Evolutionary conservation across 2,888 invertebrate species (phyloP).

Genomic region (Selenia dentaria): DNA sequence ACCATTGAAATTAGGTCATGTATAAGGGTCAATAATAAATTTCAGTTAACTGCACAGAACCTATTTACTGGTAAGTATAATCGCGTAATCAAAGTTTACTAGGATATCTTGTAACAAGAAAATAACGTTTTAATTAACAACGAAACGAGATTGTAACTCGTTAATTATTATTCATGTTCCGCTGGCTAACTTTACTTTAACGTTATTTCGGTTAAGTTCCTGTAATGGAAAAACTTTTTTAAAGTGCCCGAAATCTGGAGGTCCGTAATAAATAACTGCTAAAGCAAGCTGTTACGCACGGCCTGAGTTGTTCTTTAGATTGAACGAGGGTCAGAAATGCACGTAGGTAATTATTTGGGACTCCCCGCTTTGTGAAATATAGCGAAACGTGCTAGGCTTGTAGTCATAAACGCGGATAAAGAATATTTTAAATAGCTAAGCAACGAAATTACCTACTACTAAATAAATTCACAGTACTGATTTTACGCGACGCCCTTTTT

Average conservation of each 20-base stretch:
- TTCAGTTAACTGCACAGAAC: not conserved
- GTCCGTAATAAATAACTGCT: constrained; percentile 78
- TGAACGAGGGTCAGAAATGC: constrained; percentile 66
- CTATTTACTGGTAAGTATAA: constrained; percentile 18
- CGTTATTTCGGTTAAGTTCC: constrained; percentile 63
- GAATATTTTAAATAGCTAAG: too few relatives aligned
- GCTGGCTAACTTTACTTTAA: constrained; percentile 53
- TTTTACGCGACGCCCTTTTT: too few relatives aligned
- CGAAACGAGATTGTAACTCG: constrained; percentile 32
- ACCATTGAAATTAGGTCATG: not conserved
- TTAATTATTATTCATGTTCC: constrained; percentile 74
- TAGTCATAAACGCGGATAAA: constrained; percentile 46
- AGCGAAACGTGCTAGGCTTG: constrained; percentile 43
- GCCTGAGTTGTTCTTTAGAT: constrained; percentile 56
- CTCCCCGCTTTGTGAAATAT: constrained; percentile 48
- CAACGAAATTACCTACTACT: too few relatives aligned
- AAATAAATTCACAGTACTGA: too few relatives aligned
- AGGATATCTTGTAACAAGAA: constrained; percentile 24
- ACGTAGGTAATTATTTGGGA: constrained; percentile 78
- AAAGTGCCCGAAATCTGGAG: constrained; percentile 70
- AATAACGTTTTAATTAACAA: constrained; percentile 30
- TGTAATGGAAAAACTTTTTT: constrained; percentile 80
- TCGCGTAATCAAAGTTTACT: constrained; percentile 24
- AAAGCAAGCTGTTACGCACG: constrained; percentile 82
- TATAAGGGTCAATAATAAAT: constrained; percentile 6